Evolutionary conservation across 2,113 vertebrate species (phyloP).

Genomic region (Genyomyrus donnyi): DNA sequence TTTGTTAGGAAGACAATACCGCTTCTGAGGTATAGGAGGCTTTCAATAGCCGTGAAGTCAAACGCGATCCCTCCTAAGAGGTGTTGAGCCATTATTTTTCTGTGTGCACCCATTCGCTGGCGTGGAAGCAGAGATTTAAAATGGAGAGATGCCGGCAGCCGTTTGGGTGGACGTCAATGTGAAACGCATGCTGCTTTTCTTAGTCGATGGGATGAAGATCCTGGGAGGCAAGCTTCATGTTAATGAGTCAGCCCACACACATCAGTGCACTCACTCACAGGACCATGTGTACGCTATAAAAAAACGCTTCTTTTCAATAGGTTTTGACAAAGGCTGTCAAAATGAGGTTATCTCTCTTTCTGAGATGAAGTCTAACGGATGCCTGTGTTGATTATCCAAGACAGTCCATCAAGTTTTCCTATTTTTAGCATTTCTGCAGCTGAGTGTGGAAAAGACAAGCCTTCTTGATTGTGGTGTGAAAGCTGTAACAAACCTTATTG

Average conservation of each 20-base stretch:
- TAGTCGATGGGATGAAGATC: neutral
- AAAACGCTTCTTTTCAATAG: neutral
- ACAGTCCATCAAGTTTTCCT: neutral
- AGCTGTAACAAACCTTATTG: neutral
- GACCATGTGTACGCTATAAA: neutral
- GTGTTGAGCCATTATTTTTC: neutral
- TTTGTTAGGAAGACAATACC: neutral
- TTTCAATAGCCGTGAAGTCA: neutral
- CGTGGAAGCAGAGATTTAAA: neutral
- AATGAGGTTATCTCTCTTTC: constrained; percentile 12
- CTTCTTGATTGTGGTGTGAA: neutral
- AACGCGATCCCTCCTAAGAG: neutral
- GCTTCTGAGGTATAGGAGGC: neutral
- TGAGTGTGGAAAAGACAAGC: neutral
- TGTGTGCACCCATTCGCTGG: neutral
- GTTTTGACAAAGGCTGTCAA: constrained; percentile 8
- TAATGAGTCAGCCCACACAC: constrained; percentile 10
- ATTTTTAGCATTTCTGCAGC: neutral
- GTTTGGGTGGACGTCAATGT: neutral
- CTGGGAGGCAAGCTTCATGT: neutral
- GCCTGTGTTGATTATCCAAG: constrained; percentile 8
- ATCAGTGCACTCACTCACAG: neutral
- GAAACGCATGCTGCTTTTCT: neutral
- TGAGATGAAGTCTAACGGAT: neutral
- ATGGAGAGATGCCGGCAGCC: neutral